Evolutionary conservation across 2,888 invertebrate species (phyloP), one percentile per base, ranked within the genome.

Genomic region (Athalia circularis): DNA sequence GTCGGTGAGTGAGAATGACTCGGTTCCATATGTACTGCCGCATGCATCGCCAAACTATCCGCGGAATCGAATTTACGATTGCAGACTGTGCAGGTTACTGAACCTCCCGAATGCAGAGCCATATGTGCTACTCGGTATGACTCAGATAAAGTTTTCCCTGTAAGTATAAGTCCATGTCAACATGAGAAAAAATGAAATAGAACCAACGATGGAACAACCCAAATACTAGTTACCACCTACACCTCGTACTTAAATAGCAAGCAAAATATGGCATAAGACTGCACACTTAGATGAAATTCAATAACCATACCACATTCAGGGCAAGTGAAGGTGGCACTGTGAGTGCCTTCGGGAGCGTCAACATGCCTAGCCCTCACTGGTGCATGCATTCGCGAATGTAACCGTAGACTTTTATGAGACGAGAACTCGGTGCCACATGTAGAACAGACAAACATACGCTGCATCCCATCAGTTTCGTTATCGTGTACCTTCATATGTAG

Each of bases 321-420:
- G 65, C 90, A 90, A 0, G 87, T 88, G 43, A 90, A 90, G 7
- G 87, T 88, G 9, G 86, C 85, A 62, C 83, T 86, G 45, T 83
- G 82, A 0, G 87, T 88, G 54, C 90, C 90, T 77, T 89, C 90
- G 0, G 90, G 90, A 47, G 90, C 90, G 5, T 92, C 91, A 0
- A 92, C 90, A 75, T 90, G 90, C 83, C 91, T 92, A 83, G 90
- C 92, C 88, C 93, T 93, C 5, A 94, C 91, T 4, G 95, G 94
- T 54, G 94, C 93, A 83, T 96, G 96, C 93, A 96, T 95, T 80
- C 95, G 92, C 84, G 93, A 93, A 86, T 96, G 96, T 67, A 96
- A 90, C 83, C 94, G 92, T 77, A 94, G 87, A 82, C 92, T 91
- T 85, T 95, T 96, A 82, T 93, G 93, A 0, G 94, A 93, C 0